phyloP scores from a whole-genome alignment of 1,140 invertebrate genomes.

The Magallana gigas region DNA sequence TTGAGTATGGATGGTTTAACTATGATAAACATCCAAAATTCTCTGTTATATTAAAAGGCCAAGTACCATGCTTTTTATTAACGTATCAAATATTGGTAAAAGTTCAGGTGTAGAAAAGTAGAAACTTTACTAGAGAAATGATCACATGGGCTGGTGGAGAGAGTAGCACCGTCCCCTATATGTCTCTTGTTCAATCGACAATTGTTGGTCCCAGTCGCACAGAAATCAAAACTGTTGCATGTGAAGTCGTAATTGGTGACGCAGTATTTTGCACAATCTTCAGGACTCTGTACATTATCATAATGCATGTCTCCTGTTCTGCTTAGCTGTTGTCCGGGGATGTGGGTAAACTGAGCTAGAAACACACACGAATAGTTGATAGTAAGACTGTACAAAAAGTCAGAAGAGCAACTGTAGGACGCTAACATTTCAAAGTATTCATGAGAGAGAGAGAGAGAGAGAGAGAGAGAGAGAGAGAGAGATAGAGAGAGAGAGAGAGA shows the following conservation, averaged over 20 bases:
- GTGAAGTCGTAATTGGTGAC: conserved; percentile 59
- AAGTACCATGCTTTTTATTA: no score
- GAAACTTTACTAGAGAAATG: conserved; percentile 56
- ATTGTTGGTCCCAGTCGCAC: conserved; percentile 54
- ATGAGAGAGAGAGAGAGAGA: neutral
- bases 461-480: neutral
- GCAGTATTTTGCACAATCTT: conserved; percentile 66
- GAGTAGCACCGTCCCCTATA: conserved; percentile 60
- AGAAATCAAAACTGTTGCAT: conserved; percentile 71
- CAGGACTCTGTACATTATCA: conserved; percentile 48
- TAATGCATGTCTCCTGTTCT: conserved; percentile 56
- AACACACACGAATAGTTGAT: neutral
- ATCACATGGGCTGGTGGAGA: conserved; percentile 61
- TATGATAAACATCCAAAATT: no score
- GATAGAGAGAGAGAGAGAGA: no score
- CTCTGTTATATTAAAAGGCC: no score
- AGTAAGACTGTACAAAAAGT: no score
- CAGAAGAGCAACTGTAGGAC: no score
- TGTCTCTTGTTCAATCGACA: conserved; percentile 66
- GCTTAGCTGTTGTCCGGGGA: conserved; percentile 58
- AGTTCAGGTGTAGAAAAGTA: no score
- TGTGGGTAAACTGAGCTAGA: conserved; percentile 66
- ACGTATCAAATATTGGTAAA: no score
- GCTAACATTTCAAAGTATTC: no score
- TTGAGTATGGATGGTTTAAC: no score